These are phyloP conservation scores for Chymomyza caudatula DNA, from an alignment of 2,888 invertebrate genomes.

Conservation along the genomic window DNA sequence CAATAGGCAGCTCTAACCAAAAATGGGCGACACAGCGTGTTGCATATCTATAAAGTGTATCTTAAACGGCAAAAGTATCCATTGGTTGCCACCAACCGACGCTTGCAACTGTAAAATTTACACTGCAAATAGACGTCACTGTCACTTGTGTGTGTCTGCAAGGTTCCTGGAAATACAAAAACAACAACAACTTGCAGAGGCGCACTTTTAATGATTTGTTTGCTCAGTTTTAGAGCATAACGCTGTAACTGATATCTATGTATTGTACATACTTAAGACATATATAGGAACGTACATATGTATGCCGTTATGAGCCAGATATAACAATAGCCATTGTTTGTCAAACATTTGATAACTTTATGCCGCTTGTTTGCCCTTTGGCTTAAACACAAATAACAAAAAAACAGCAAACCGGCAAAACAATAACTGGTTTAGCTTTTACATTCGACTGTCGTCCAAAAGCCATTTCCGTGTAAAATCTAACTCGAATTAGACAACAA, in stretches of 20 bases:
- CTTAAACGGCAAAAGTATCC: slow-evolving; percentile 37
- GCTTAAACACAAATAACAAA: slow-evolving; percentile 6
- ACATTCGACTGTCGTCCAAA: not conserved
- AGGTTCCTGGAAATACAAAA: slow-evolving; percentile 26
- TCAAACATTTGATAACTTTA: slow-evolving; percentile 39
- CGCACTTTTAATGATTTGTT: slow-evolving; percentile 47
- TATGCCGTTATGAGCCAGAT: not conserved
- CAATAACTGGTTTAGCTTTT: slow-evolving; percentile 47
- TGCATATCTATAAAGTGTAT: slow-evolving; percentile 55
- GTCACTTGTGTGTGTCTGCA: slow-evolving; percentile 31
- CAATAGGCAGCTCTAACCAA: slow-evolving; percentile 35
- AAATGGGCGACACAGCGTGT: slow-evolving; percentile 54
- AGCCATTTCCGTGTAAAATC: not conserved
- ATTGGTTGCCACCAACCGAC: slow-evolving; percentile 4
- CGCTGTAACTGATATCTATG: slow-evolving; percentile 39
- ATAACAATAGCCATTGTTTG: slow-evolving; percentile 40
- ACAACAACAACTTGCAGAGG: slow-evolving; percentile 1
- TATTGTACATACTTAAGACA: no score
- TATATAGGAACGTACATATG: not conserved
- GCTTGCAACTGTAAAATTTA: slow-evolving; percentile 3
- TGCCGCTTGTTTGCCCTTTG: slow-evolving; percentile 16
- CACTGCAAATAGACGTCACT: slow-evolving; percentile 9
- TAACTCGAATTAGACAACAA: not conserved
- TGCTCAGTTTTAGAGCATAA: slow-evolving; percentile 44
- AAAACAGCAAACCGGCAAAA: slow-evolving; percentile 11